Percentiles rank a stretch among this genome's conserved stretches.
These are phyloP conservation scores for Lochmaea capreae DNA, from an alignment of 2,888 invertebrate genomes.

Conservation along the genomic window DNA sequence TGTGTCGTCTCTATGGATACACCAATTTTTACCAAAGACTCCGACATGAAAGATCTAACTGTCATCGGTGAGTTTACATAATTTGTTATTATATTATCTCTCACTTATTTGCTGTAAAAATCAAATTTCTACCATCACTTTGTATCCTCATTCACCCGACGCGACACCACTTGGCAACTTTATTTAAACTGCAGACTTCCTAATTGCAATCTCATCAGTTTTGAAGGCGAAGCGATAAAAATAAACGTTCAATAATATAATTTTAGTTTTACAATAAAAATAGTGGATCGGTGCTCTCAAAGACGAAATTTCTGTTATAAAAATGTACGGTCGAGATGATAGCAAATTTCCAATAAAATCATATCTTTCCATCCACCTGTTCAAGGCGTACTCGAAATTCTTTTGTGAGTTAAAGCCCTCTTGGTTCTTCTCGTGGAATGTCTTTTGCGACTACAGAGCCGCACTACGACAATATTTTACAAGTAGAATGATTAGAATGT, in stretches of 20 bases:
- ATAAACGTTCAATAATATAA: not conserved
- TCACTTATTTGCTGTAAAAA: not conserved
- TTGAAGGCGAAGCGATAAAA: no score
- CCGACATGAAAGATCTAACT: slow-evolving; percentile 80
- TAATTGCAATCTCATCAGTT: no score
- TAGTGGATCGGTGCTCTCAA: not conserved
- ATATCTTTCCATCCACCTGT: slow-evolving; percentile 33
- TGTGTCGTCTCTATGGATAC: slow-evolving; percentile 86
- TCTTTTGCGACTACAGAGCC: not conserved
- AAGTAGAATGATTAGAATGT: no score
- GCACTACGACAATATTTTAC: not conserved
- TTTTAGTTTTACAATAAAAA: not conserved
- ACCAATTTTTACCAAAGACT: slow-evolving; percentile 86
- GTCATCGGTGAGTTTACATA: slow-evolving; percentile 75
- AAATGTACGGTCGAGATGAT: slow-evolving; percentile 17
- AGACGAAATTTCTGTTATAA: slow-evolving; percentile 4
- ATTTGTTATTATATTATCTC: no score
- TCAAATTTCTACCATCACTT: no score
- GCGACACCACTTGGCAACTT: no score
- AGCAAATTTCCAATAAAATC: slow-evolving; percentile 35
- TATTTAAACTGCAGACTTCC: no score
- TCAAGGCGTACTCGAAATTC: slow-evolving; percentile 31
- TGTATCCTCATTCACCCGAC: no score
- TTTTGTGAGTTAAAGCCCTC: slow-evolving; percentile 28
- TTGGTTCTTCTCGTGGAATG: not conserved